A percentile compares a stretch with the other conserved stretches of the same genome.
Evolutionary conservation across 2,888 invertebrate genomes (phyloP).

Genomic region (Tinea pellionella): DNA sequence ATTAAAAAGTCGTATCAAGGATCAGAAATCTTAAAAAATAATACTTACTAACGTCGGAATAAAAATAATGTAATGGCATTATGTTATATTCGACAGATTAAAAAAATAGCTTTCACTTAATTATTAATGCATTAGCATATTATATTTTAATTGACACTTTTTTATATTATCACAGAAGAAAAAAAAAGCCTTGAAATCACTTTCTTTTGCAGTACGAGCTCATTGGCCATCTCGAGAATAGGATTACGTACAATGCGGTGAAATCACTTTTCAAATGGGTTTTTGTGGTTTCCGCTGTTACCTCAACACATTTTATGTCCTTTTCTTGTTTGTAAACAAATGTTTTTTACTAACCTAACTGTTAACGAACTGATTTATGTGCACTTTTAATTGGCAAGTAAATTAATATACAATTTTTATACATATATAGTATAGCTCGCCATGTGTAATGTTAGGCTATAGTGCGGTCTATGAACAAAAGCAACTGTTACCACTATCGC

Average conservation of each 20-base stretch:
- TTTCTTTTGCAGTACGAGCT: neutral
- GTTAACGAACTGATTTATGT: neutral
- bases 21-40: too few species aligned
- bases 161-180: neutral
- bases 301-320: neutral
- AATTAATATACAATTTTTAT: too few species aligned
- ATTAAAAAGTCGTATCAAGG: too few species aligned
- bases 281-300: neutral
- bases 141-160: neutral
- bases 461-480: too few species aligned
- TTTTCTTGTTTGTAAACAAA: neutral
- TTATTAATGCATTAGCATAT: neutral
- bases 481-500: too few species aligned
- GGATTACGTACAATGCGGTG: neutral
- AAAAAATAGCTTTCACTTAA: neutral
- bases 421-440: too few species aligned
- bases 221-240: neutral
- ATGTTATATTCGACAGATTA: neutral
- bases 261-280: neutral
- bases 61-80: neutral
- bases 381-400: neutral
- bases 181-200: neutral
- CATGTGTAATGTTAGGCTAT: too few species aligned
- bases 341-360: neutral
- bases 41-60: too few species aligned